Base-by-base conservation (phyloP, 2,113 vertebrate genomes). In the Romanogobio albipinnatus region DNA sequence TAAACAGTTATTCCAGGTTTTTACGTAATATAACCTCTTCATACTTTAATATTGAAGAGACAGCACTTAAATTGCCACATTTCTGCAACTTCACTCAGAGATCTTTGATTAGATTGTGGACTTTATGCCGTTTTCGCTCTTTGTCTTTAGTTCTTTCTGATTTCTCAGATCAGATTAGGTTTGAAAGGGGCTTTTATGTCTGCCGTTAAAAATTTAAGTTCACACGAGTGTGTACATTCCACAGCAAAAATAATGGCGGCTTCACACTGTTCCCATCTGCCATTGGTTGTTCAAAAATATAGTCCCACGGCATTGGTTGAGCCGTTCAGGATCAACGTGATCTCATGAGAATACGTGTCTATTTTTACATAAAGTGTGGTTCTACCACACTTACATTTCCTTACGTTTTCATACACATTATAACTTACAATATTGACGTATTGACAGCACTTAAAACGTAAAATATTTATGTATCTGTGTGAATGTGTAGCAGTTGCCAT, bases 1-100 rank as follows among this genome's bases (percentile, higher is more conserved):
- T 81, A 81, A 81, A 81, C 78, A 81, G 24, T 22, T 51, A 33
- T 45, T 78, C 56, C n/a, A 36, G 61, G 45, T n/a, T 68, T 68
- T 62, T 53, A 51, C 61, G 11, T 51, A 15, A 68, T 29, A 36
- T 9, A 81, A 68, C 61, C 68, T 80, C 36, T 47, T 81, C 26
- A 61, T 33, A 33, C 43, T 29, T 68, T 17, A 36, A 51, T 36
- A 81, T 49, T 45, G 51, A 51, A 66, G 62, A 33, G 43, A 81
- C 61, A 45, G 17, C 61, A 81, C 24, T 68, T 81, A 51, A 51
- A 5, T 22, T 49, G 24, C 22, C 17, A 81, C 24, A 49, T 76
- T 51, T 66, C 45, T 45, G 61, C 61, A 81, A 5, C 45, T 64
- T 81, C 6, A 51, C 24, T 51, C 24, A 66, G 9, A 81, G 61